Conservation (phyloP, 2,888 invertebrate species). For the Phlogophora meticulosa region DNA sequence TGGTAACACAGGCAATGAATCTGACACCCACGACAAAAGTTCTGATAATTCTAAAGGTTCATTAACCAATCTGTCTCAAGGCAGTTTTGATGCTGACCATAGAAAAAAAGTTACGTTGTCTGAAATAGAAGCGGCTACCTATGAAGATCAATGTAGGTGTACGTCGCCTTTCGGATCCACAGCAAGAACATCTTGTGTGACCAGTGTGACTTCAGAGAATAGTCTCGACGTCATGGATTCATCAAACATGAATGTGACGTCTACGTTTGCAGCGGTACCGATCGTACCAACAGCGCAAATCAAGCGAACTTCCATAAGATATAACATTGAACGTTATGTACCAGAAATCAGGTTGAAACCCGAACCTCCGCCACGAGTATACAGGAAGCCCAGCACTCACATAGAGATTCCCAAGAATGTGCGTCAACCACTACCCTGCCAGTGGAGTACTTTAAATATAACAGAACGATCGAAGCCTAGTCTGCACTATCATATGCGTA, state of each 20-base stretch:
- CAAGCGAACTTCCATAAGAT: conserved; percentile 88
- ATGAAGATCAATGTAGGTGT: conserved; percentile 93
- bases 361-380: conserved; percentile 86
- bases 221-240: conserved; percentile 90
- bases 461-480: conserved; percentile 88
- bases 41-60: conserved; percentile 77
- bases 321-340: conserved; percentile 84
- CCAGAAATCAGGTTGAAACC: conserved; percentile 87
- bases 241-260: conserved; percentile 88
- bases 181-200: conserved; percentile 92
- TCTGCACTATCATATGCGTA: conserved; percentile 89
- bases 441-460: conserved; percentile 89
- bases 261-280: conserved; percentile 86
- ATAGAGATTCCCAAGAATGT: conserved; percentile 88
- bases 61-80: conserved; percentile 77
- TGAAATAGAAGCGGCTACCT: conserved; percentile 91
- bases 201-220: conserved; percentile 91
- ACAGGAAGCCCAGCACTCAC: conserved; percentile 87
- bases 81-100: conserved; percentile 76
- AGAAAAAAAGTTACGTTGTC: conserved; percentile 88
- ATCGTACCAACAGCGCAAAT: conserved; percentile 87
- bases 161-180: conserved; percentile 94
- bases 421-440: conserved; percentile 82
- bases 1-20: conserved; percentile 80
- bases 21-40: conserved; percentile 82